Evolutionary conservation across 2,113 vertebrate genomes (phyloP).

Genomic region (Semnornis frantzii): DNA sequence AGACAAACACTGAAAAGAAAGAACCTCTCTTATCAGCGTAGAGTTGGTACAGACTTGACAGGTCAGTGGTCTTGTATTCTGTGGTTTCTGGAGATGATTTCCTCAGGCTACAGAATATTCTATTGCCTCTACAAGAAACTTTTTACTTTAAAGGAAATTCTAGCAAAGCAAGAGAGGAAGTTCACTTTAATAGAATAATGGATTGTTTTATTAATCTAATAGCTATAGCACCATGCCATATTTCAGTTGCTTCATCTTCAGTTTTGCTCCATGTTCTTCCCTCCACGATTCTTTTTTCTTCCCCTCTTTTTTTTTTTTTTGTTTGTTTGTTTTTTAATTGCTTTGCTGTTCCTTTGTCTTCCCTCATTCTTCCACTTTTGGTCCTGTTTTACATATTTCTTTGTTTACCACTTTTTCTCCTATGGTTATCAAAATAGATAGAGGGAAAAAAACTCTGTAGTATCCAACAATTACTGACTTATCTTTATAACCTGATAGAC

Average conservation of each 20-base stretch:
- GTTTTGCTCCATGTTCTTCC: not conserved
- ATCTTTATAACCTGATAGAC: not conserved
- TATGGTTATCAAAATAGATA: not conserved
- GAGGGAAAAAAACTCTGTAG: no score
- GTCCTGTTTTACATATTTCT: not conserved
- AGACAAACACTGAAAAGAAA: not conserved
- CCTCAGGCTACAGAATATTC: not conserved
- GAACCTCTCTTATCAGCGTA: not conserved
- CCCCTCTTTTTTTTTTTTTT: not conserved
- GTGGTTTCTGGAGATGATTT: fast-evolving
- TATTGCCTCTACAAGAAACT: not conserved
- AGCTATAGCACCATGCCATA: not conserved
- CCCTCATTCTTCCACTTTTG: not conserved
- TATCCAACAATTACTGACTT: not conserved
- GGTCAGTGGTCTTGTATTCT: not conserved
- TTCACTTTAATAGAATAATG: not conserved
- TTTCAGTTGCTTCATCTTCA: not conserved
- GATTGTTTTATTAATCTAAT: not conserved
- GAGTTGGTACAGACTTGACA: not conserved
- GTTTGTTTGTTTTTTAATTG: not conserved
- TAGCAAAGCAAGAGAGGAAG: not conserved
- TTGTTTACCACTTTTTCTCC: not conserved
- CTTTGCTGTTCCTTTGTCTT: not conserved
- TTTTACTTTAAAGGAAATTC: not conserved
- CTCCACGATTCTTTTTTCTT: not conserved